These are phyloP conservation scores for Diadromus collaris DNA, from an alignment of 2,888 invertebrate species.

Conservation along the genomic window DNA sequence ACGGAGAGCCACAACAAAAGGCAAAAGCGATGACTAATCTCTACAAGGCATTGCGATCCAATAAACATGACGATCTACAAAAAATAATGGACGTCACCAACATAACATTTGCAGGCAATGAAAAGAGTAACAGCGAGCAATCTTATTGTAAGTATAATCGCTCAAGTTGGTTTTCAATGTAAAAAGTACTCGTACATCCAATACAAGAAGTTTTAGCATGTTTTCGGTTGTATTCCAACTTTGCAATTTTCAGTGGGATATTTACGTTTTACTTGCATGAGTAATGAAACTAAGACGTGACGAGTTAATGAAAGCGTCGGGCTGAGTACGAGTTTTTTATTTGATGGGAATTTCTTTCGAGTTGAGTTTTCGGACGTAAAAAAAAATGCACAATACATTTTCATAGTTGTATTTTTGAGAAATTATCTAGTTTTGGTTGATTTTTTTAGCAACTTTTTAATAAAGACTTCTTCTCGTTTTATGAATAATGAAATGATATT, in stretches of 20 bases:
- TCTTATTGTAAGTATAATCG: conserved; percentile 3
- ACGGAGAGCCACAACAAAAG: not conserved
- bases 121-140: not conserved
- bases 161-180: not conserved
- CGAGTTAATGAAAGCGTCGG: not conserved
- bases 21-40: not conserved
- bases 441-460: conserved; percentile 1
- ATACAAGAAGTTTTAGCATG: not conserved
- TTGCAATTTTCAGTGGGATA: not conserved
- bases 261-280: not conserved
- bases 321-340: not conserved
- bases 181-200: not conserved
- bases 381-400: not conserved
- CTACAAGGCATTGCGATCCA: not conserved
- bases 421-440: not conserved
- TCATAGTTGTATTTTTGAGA: not conserved
- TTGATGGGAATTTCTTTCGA: not conserved
- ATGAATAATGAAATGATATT: not conserved
- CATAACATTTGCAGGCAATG: not conserved
- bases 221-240: not conserved
- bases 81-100: not conserved
- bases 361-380: not conserved
- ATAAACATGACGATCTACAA: not conserved
- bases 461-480: conserved; percentile 2
- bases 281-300: not conserved